A percentile compares a stretch with the other conserved stretches of the same genome.
These are phyloP conservation scores for Scolopax bukidnonensis DNA, from an alignment of 2,797 vertebrate genomes.

Conservation along the genomic window DNA sequence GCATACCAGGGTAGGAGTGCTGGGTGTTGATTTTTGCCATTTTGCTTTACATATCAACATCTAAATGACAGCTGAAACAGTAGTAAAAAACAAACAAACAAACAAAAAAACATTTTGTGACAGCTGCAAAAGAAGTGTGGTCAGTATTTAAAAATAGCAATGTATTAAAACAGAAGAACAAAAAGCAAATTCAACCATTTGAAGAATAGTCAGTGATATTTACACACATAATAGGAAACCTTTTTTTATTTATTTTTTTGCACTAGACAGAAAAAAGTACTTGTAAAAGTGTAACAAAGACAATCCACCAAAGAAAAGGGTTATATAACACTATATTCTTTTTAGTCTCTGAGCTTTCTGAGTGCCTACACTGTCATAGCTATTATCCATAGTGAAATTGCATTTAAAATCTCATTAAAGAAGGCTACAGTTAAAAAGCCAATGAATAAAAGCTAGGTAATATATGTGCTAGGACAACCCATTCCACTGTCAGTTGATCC, in stretches of 20 bases:
- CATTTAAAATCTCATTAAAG: not conserved
- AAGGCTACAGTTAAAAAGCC: not conserved
- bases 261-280: not conserved
- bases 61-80: conserved; percentile 58
- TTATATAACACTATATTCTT: not conserved
- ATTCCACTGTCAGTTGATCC: not conserved
- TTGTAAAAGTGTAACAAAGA: not conserved
- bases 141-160: not conserved
- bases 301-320: not conserved
- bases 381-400: not conserved
- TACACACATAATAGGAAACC: not conserved
- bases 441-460: not conserved
- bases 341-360: not conserved
- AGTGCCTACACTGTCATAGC: not conserved
- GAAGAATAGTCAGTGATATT: not conserved
- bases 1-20: conserved; percentile 75
- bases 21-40: conserved; percentile 85
- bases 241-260: not conserved
- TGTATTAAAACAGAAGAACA: not conserved
- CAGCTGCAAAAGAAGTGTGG: not conserved
- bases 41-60: conserved; percentile 64
- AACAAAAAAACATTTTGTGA: not conserved
- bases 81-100: not conserved
- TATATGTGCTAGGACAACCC: not conserved
- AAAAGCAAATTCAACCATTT: not conserved